Conservation (phyloP, 1,140 invertebrate genomes). For the Macrocentrus cingulum region DNA sequence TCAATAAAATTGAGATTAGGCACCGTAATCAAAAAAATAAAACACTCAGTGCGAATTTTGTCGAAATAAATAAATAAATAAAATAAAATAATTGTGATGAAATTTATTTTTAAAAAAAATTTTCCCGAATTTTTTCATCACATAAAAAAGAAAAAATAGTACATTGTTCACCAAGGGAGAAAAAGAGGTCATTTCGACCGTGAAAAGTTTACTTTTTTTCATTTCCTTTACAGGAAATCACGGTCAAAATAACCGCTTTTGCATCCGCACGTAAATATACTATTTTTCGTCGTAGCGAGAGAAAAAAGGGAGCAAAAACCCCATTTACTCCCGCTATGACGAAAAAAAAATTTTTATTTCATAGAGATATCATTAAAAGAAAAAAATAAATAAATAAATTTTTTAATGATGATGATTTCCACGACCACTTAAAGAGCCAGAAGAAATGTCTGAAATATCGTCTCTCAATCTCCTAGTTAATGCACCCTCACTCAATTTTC, state of each 20-base stretch:
- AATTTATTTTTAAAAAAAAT: not conserved
- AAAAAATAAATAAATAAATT: not conserved
- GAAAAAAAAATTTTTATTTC: conserved; percentile 8
- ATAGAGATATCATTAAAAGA: not conserved
- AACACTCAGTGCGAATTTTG: not conserved
- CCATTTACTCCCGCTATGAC: too few species aligned
- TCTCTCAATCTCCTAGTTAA: conserved; percentile 44
- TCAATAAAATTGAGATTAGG: conserved; percentile 24
- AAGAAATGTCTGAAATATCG: conserved; percentile 44
- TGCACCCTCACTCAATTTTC: conserved; percentile 40
- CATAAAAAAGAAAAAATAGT: conserved; percentile 22
- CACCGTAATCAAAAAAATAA: not conserved
- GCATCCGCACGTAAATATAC: too few species aligned
- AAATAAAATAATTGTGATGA: conserved; percentile 35
- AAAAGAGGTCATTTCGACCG: too few species aligned
- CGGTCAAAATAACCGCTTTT: too few species aligned
- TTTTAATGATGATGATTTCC: conserved; percentile 37
- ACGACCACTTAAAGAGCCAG: conserved; percentile 43
- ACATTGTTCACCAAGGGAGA: too few species aligned
- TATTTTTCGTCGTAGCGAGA: too few species aligned
- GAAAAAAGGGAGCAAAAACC: too few species aligned
- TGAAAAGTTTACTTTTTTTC: not conserved
- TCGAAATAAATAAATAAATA: conserved; percentile 53
- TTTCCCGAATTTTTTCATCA: not conserved
- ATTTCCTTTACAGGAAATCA: conserved; percentile 26